Conservation (phyloP, 2,113 vertebrate species). For the Oostethus manadensis region DNA sequence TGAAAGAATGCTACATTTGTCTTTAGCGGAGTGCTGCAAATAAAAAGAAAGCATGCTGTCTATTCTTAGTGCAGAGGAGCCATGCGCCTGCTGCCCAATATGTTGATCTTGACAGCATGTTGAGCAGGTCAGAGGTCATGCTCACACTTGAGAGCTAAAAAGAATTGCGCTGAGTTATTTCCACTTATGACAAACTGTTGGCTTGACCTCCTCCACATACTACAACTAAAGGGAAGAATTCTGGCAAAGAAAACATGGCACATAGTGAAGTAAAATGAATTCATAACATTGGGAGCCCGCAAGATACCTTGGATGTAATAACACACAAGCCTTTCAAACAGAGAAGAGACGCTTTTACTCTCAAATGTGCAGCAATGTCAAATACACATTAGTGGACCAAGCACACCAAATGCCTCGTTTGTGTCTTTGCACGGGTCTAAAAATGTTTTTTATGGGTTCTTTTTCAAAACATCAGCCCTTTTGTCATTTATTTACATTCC, state of each 20-base stretch:
- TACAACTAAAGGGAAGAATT: constrained; percentile 34
- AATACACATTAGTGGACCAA: constrained; percentile 30
- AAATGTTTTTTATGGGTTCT: constrained; percentile 38
- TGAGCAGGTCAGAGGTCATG: constrained; percentile 47
- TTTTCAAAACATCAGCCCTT: constrained; percentile 42
- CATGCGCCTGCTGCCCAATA: constrained; percentile 41
- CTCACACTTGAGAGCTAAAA: constrained; percentile 48
- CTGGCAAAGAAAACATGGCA: constrained; percentile 13
- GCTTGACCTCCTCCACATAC: constrained; percentile 40
- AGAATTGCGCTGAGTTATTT: constrained; percentile 32
- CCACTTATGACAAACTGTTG: constrained; percentile 30
- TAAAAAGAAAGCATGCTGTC: constrained; percentile 7
- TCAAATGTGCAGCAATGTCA: constrained; percentile 11
- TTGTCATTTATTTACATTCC: constrained; percentile 48
- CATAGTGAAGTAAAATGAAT: constrained; percentile 9
- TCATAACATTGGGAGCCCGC: constrained; percentile 9
- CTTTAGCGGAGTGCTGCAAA: constrained; percentile 12
- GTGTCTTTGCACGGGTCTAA: constrained; percentile 31
- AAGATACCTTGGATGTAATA: not conserved
- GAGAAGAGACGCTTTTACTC: not conserved
- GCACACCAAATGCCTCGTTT: constrained; percentile 30
- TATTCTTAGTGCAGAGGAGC: constrained; percentile 37
- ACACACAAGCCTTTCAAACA: constrained; percentile 1
- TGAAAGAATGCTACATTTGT: constrained; percentile 26
- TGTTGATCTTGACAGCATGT: constrained; percentile 56